Base-by-base conservation (phyloP, 2,888 invertebrate genomes). In the Epsilonema sp. region DNA sequence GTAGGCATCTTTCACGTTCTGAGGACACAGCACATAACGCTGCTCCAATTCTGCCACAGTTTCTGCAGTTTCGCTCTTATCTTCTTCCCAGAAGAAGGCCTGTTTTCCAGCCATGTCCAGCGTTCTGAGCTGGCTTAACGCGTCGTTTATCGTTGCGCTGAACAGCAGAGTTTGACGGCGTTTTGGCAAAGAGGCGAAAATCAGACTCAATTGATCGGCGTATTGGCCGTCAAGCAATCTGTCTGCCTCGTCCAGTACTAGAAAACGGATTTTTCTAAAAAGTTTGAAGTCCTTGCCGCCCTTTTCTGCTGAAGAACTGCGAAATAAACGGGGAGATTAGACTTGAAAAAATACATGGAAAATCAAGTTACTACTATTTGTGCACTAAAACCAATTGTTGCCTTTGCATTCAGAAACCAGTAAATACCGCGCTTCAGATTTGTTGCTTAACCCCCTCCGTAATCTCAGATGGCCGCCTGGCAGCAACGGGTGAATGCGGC, bases 191-290 rank as follows among this genome's bases (percentile, higher is more conserved):
- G 66, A 64, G 44, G 72, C 66, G 62, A 85, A 81, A 60, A 87
- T 85, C 0, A 78, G 76, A 62, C 78, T 75, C 43, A 92, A 71
- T 59, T 74, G 65, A 53, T 64, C 24, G 61, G 56, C 52, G 65
- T 65, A 59, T 49, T 70, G 67, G 50, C 71, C 70, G 55, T 71
- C 72, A 31, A 79, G 66, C 54, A 80, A 73, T 67, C 85, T 75
- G 64, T 99, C 97, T 26, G 94, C 97, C 71, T 99, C 97, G 70
- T 99, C 97, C 45, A 97, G 67, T 0, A 97, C 89, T 56, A 94
- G 69, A 70, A 79, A 85, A 59, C 80, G 78, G 1, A 87, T 75
- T 57, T 76, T 78, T 56, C 76, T 76, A 55, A 89, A 75, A 2
- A 77, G 76, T 60, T 42, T 26, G 13, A 31, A 31, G 8, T 31